A percentile compares a stretch with the other conserved stretches of the same genome.
Evolutionary conservation across 2,888 invertebrate species (phyloP).

Genomic region (Eupeodes luniger): DNA sequence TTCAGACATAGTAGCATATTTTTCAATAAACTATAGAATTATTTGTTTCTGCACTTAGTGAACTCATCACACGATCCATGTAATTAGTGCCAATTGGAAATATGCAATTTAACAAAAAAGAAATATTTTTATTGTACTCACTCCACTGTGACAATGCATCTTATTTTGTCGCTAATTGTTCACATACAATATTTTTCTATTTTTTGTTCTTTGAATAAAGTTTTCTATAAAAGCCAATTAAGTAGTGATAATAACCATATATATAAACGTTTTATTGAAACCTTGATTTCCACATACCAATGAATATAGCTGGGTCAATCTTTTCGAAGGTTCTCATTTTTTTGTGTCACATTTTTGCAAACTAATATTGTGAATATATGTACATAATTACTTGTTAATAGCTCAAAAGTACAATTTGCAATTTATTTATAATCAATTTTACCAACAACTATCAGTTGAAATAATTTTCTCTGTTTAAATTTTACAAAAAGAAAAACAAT

Average conservation of each 20-base stretch:
- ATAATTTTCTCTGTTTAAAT: constrained; percentile 4
- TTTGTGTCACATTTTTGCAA: not conserved
- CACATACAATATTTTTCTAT: not conserved
- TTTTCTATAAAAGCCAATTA: not conserved
- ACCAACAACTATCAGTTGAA: constrained; percentile 9
- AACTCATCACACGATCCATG: too few relatives aligned
- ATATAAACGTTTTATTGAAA: not conserved
- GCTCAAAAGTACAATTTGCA: constrained; percentile 20
- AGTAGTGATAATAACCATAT: not conserved
- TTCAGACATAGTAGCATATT: too few relatives aligned
- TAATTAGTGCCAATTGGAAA: too few relatives aligned
- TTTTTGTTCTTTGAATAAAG: not conserved
- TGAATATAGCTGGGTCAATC: constrained; percentile 11
- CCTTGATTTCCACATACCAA: not conserved
- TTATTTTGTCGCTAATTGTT: not conserved
- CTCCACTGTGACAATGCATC: not conserved
- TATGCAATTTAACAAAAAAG: not conserved
- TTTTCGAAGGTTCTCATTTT: constrained; percentile 16
- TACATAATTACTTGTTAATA: constrained; percentile 19
- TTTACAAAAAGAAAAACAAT: not conserved
- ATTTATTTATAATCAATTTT: constrained; percentile 66
- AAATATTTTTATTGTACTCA: too few relatives aligned
- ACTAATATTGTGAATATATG: not conserved
- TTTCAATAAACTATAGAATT: too few relatives aligned
- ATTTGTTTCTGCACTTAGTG: too few relatives aligned